Percentiles rank a stretch among this genome's conserved stretches.
Conservation (phyloP, 2,888 invertebrate species). For the Sinodicranocentrus sp. region DNA sequence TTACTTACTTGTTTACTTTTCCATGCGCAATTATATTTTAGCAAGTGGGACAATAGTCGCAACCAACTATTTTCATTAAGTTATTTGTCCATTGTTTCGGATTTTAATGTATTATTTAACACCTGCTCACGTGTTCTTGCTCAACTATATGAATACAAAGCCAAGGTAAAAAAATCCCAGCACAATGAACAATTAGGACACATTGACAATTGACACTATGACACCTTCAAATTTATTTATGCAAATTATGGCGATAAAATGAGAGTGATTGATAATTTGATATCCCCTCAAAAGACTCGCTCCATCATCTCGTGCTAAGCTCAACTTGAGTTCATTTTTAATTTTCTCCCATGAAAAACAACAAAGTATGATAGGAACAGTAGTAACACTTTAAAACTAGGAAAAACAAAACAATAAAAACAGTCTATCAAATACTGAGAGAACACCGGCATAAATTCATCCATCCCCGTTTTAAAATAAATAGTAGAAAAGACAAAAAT, state of each 20-base stretch:
- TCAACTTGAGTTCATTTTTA: slow-evolving; percentile 60
- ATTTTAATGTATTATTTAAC: too few relatives aligned
- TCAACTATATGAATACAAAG: too few relatives aligned
- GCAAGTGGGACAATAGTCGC: too few relatives aligned
- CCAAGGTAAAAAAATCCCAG: too few relatives aligned
- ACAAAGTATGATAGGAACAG: background rate
- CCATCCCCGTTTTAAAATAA: slow-evolving; percentile 48
- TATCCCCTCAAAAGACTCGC: background rate
- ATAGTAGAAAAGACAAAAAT: slow-evolving; percentile 5
- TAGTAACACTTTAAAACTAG: slow-evolving; percentile 29
- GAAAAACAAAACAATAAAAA: slow-evolving; percentile 26
- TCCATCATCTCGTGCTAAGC: slow-evolving; percentile 35
- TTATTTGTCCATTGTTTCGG: too few relatives aligned
- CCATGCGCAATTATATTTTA: too few relatives aligned
- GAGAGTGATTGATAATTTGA: background rate
- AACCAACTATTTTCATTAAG: too few relatives aligned
- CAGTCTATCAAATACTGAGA: slow-evolving; percentile 66
- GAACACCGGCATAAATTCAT: slow-evolving; percentile 54
- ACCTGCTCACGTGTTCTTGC: too few relatives aligned
- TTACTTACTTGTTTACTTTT: too few relatives aligned
- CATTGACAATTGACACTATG: too few relatives aligned
- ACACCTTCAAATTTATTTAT: background rate
- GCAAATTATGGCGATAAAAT: too few relatives aligned
- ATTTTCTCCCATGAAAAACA: slow-evolving; percentile 53
- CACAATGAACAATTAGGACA: too few relatives aligned